Conservation (phyloP, 2,113 vertebrate genomes). For the Oxygymnocypris stewartii region DNA sequence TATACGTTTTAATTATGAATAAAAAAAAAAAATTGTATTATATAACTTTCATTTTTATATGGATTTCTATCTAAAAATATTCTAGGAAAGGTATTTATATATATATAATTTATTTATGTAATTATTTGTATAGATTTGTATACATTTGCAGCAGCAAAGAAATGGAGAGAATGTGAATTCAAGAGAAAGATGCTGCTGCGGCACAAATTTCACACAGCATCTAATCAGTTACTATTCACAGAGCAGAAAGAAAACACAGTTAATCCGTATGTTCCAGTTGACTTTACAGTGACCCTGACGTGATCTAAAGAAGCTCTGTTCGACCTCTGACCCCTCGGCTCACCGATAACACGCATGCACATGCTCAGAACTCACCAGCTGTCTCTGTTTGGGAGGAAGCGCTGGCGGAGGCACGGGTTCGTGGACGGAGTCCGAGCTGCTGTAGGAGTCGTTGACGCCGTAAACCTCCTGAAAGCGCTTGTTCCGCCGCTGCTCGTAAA, state of each 20-base stretch:
- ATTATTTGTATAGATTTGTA: no score
- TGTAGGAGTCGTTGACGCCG: constrained; percentile 89
- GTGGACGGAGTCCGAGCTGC: constrained; percentile 75
- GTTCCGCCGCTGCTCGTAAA: constrained; percentile 93
- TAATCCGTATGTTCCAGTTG: constrained; percentile 16
- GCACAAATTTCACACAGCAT: neutral
- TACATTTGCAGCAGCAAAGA: neutral
- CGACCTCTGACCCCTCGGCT: constrained; percentile 24
- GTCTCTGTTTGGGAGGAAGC: constrained; percentile 93
- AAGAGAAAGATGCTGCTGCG: neutral
- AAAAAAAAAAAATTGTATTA: no score
- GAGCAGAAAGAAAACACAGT: neutral
- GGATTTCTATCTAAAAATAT: no score
- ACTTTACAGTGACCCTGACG: neutral
- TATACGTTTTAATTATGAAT: no score
- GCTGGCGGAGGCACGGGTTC: constrained; percentile 88
- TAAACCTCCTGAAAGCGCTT: constrained; percentile 94
- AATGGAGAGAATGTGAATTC: neutral
- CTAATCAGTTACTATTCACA: neutral
- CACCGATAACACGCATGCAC: neutral
- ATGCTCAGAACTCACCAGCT: constrained; percentile 85
- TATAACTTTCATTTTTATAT: no score
- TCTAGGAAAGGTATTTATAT: no score
- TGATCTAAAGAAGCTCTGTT: constrained; percentile 3
- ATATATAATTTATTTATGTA: no score